A percentile compares a stretch with the other conserved stretches of the same genome.
Evolutionary conservation across 2,888 invertebrate genomes (phyloP).

Genomic region (Plagodis pulveraria): DNA sequence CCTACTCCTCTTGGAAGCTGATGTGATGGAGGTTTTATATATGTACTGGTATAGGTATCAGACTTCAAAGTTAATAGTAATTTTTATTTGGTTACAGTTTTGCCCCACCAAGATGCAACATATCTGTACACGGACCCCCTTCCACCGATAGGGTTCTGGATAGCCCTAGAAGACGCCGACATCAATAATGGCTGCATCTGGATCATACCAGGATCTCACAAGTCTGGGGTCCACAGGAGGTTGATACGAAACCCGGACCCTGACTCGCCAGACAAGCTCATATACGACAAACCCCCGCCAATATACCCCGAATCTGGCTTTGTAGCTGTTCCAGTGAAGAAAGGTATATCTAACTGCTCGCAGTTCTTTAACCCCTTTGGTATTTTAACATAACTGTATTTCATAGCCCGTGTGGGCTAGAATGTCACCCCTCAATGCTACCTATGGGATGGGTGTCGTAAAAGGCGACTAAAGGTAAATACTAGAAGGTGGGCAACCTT

Average conservation of each 20-base stretch:
- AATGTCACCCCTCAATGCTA: too few species aligned
- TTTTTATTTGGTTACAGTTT: slow-evolving; percentile 79
- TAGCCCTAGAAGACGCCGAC: slow-evolving; percentile 97
- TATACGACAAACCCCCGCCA: slow-evolving; percentile 89
- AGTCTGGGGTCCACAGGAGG: slow-evolving; percentile 90
- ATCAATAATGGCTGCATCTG: slow-evolving; percentile 97
- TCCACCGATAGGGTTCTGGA: slow-evolving; percentile 95
- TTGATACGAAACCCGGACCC: slow-evolving; percentile 89
- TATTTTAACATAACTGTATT: too few species aligned
- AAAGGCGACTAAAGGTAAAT: too few species aligned
- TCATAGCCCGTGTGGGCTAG: too few species aligned
- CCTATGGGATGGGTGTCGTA: too few species aligned
- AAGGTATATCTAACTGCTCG: slow-evolving; percentile 84
- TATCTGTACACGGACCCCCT: slow-evolving; percentile 94
- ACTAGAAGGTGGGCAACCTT: too few species aligned
- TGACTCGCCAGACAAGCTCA: slow-evolving; percentile 83
- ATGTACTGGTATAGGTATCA: too few species aligned
- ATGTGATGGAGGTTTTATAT: too few species aligned
- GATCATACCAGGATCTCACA: slow-evolving; percentile 96
- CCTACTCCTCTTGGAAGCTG: too few species aligned
- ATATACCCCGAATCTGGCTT: slow-evolving; percentile 90
- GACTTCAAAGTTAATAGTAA: not conserved
- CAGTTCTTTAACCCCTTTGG: too few species aligned
- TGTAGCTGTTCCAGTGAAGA: slow-evolving; percentile 91
- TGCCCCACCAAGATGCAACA: slow-evolving; percentile 93